Conservation (phyloP, 2,113 vertebrate species). For the Arvicanthis niloticus region DNA sequence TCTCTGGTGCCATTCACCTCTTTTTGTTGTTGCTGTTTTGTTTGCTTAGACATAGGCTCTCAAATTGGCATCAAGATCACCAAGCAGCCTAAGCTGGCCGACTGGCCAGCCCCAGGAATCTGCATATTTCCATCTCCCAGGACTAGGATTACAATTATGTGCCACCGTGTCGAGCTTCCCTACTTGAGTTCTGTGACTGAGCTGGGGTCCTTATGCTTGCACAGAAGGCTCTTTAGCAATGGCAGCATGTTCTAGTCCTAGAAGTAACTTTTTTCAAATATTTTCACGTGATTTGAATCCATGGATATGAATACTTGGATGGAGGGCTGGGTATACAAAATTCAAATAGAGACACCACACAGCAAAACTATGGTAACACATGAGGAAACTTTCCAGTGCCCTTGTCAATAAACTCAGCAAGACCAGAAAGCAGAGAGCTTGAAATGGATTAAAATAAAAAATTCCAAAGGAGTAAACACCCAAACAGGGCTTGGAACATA, state of each 20-base stretch:
- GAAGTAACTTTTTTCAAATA: not conserved
- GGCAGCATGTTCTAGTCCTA: not conserved
- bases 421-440: not conserved
- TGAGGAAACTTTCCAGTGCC: not conserved
- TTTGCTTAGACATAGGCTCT: not conserved
- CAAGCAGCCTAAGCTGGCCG: rapidly evolving
- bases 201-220: not conserved
- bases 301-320: not conserved
- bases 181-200: not conserved
- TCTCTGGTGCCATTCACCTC: too few species aligned
- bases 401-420: slow-evolving; percentile 23
- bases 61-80: not conserved
- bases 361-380: not conserved
- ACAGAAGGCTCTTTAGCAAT: not conserved
- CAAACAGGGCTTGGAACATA: not conserved
- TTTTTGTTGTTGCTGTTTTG: not conserved
- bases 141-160: not conserved
- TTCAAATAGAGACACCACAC: slow-evolving; percentile 4
- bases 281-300: not conserved
- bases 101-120: too few species aligned
- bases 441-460: slow-evolving; percentile 1
- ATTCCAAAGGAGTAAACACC: not conserved
- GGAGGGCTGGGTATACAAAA: not conserved
- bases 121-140: not conserved
- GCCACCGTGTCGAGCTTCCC: not conserved